Evolutionary conservation across 1,140 invertebrate genomes (phyloP), one percentile per base, ranked within the genome.

Genomic region (Heliothis virescens): DNA sequence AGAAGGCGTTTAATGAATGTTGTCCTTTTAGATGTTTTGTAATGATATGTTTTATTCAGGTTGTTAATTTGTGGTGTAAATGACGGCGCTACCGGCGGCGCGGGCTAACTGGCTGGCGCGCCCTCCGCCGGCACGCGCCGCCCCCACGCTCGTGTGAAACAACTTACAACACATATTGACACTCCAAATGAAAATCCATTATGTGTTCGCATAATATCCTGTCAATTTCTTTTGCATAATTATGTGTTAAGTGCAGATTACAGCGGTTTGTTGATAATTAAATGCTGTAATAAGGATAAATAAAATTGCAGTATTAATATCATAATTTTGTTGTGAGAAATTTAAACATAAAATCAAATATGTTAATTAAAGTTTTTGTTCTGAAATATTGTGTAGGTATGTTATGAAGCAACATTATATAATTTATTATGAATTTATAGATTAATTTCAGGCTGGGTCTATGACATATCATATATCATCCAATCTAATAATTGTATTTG

Each of bases 11-110:
- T 71, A 71, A 76, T 62, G 16, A 76, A 29, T 78, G 16, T 67
- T 48, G 62, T 78, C 75, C 75, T 78, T 78, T 65, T 21, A 57
- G 75, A 69, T 57, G 75, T 78, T 53, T 41, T 52, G 55, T 73
- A 80, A 52, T 73, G 47, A 67, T 83, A 72, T 82, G 79, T 76
- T 79, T 79, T 82, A 78, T 78, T 69, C 29, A 65, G 74, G 74
- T 53, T 65, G 74, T 81, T 82, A 55, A 80, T 82, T 74, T 79
- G 74, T 81, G 65, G 73, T 78, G 69, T 81, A 71, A 81, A 77
- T 78, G 74, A 18, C 79, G 55, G 74, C 47, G 80, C 80, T 79
- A 82, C 75, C 50, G 75, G 41, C 21, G 53, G 63, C 15, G 47
- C 60, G 13, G 65, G 21, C 21, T 26, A n/a, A 26, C 73, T 60